Conservation (phyloP, 2,113 vertebrate genomes). For the Felis chaus region DNA sequence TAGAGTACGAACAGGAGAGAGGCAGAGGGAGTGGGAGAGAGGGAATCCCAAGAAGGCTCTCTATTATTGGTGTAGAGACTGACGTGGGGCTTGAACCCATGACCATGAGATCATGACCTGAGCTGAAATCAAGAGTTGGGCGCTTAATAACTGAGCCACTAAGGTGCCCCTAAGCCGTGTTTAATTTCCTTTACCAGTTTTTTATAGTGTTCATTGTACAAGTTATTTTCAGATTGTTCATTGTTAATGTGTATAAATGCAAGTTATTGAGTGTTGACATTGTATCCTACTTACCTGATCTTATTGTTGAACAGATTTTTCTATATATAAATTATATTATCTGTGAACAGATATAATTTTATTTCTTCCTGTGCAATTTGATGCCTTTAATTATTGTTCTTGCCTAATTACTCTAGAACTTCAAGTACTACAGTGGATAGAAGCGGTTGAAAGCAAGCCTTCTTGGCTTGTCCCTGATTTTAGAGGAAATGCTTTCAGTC, state of each 20-base stretch:
- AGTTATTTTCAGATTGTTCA: not conserved
- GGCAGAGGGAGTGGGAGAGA: no score
- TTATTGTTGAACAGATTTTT: not conserved
- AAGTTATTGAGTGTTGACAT: not conserved
- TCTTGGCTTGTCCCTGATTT: not conserved
- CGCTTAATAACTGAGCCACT: no score
- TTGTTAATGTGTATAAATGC: no score
- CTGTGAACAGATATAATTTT: not conserved
- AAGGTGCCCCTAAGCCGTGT: no score
- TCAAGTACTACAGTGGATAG: not conserved
- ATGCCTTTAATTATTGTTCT: not conserved
- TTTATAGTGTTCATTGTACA: not conserved
- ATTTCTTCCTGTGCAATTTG: fast-evolving
- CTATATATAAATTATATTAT: not conserved
- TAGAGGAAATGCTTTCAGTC: no score
- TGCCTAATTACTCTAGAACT: not conserved
- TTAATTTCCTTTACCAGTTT: no score
- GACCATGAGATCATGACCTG: no score
- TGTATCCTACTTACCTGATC: not conserved
- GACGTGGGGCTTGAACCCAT: no score
- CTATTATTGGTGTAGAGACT: no score
- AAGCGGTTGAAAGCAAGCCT: not conserved
- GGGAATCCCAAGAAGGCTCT: no score
- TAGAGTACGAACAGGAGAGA: no score
- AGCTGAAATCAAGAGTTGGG: no score